Conservation (phyloP, 2,113 vertebrate genomes). For the Microtus richardsoni region DNA sequence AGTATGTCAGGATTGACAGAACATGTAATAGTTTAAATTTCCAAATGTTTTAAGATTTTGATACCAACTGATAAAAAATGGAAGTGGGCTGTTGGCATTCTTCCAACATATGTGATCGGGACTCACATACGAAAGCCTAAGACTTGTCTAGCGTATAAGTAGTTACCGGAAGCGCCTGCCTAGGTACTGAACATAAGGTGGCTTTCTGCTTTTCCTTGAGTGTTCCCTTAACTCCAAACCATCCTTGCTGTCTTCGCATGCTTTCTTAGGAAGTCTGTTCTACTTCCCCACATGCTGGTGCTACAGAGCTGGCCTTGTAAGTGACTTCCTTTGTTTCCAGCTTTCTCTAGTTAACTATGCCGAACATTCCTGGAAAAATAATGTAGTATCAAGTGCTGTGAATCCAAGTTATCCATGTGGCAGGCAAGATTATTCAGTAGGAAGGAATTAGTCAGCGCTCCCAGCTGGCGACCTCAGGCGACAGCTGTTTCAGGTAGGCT, state of each 20-base stretch:
- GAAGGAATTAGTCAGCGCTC: background rate
- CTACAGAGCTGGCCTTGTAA: background rate
- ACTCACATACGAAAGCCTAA: conserved; percentile 37
- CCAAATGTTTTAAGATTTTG: conserved; percentile 58
- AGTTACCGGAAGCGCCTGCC: conserved; percentile 2
- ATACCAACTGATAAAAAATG: conserved; percentile 47
- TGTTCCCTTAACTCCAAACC: background rate
- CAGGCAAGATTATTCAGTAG: background rate
- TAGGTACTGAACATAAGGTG: conserved; percentile 27
- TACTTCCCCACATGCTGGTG: background rate
- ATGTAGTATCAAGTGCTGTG: background rate
- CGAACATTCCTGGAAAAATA: conserved; percentile 11
- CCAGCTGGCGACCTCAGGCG: background rate
- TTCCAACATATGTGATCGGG: background rate
- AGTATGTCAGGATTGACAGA: conserved; percentile 47
- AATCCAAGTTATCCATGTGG: background rate
- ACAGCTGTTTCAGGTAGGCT: background rate
- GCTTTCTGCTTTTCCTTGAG: background rate
- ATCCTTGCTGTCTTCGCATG: background rate
- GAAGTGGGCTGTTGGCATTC: conserved; percentile 39
- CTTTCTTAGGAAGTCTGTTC: background rate
- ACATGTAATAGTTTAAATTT: conserved; percentile 56
- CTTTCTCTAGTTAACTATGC: background rate
- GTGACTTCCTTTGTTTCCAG: conserved; percentile 20
- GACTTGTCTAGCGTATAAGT: conserved; percentile 38